Conservation (phyloP, 1,140 invertebrate species). For the Anastrepha ludens region DNA sequence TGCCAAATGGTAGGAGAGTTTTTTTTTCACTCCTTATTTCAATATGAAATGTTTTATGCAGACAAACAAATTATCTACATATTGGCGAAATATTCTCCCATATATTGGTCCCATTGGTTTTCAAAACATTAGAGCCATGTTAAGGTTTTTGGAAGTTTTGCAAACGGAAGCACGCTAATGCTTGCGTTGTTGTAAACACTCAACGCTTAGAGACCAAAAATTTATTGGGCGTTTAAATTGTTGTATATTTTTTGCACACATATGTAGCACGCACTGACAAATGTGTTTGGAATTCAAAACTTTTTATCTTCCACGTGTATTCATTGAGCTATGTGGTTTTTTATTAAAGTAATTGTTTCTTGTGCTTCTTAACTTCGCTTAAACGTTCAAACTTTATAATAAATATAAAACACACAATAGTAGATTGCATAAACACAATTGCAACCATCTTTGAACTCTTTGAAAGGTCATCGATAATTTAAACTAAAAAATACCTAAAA, state of each 20-base stretch:
- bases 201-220: background rate
- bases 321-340: background rate
- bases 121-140: too few species aligned
- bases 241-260: too few species aligned
- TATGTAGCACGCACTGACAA: too few species aligned
- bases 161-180: background rate
- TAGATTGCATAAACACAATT: background rate
- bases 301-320: background rate
- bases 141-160: background rate
- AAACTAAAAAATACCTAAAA: conserved; percentile 48
- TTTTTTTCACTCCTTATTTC: too few species aligned
- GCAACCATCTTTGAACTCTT: background rate
- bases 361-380: background rate
- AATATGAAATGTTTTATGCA: too few species aligned
- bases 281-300: too few species aligned
- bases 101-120: too few species aligned
- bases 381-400: conserved; percentile 30
- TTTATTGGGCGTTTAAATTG: background rate
- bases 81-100: too few species aligned
- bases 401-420: conserved; percentile 38
- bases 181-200: background rate
- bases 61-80: too few species aligned
- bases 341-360: conserved; percentile 22
- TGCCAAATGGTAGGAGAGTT: too few species aligned
- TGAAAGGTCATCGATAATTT: background rate